Conservation (phyloP, 2,113 vertebrate species). For the Mormyrus iriodes region DNA sequence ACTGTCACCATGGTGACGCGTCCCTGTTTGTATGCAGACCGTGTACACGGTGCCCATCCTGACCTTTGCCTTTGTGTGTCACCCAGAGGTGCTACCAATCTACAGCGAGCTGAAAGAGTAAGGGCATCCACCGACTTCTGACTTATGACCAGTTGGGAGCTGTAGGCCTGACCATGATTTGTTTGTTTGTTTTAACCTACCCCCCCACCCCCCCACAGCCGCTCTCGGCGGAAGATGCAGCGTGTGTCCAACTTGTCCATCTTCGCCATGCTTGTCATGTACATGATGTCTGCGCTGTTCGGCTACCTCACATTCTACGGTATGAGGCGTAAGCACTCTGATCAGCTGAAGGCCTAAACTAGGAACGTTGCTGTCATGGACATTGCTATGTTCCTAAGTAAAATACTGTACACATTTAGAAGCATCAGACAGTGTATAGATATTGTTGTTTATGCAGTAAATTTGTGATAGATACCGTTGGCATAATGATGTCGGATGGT, state of each 20-base stretch:
- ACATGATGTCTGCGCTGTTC: constrained; percentile 86
- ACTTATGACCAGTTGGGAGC: neutral
- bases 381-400: neutral
- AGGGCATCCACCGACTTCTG: constrained; percentile 33
- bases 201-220: constrained; percentile 54
- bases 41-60: constrained; percentile 93
- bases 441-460: too few species aligned
- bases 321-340: constrained; percentile 45
- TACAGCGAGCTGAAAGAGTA: constrained; percentile 98
- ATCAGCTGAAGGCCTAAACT: neutral
- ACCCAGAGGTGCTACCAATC: constrained; percentile 94
- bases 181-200: neutral
- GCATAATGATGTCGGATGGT: neutral
- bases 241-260: constrained; percentile 89
- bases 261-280: constrained; percentile 88
- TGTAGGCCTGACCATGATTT: neutral
- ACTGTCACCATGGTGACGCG: too few species aligned
- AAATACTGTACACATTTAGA: neutral
- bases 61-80: constrained; percentile 95
- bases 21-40: constrained; percentile 71
- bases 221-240: constrained; percentile 83
- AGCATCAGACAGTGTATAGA: neutral
- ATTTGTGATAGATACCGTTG: neutral
- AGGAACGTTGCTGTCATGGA: neutral
- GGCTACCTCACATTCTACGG: constrained; percentile 94